Evolutionary conservation across 30 jellyfish, hydroid and myxozoan genomes (phyloP), one percentile per base, ranked within the genome.

Genomic region (Turritopsis rubra): DNA sequence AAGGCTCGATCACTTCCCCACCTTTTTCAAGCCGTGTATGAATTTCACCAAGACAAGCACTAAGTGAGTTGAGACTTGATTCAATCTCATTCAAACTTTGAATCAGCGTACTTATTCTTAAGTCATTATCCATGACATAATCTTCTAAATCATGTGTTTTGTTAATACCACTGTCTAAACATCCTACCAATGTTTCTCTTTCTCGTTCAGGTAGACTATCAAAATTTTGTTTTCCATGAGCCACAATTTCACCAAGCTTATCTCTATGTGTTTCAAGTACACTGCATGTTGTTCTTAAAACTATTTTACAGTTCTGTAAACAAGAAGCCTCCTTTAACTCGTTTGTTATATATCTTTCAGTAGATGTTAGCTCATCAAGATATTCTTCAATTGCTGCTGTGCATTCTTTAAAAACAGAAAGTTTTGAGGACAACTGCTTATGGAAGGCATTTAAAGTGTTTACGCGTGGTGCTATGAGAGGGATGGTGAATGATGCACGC

Each of bases 111-210:
- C 31, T 68, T 68, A 68, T 68, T 68, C 19, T 68, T 22, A 68
- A n/a, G 30, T 68, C 82, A 13, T 74, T 29, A 21, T 29, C 65
- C 41, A 29, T 74, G 53, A 74, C 24, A 71, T 26, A 29, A 29
- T 74, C 82, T 24, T 74, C 82, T 41, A 74, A 24, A 26, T 74
- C 60, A 29, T 74, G 65, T 21, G 65, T 74, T 74, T 29, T 22
- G 23, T 74, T 74, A 9, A 26, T 26, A 24, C 82, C 54, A 74
- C 65, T 7, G 9, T 74, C 82, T 0, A 74, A 29, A 29, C 82
- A 74, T 13, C 82, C 82, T 9, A 23, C 54, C 21, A 74, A 74
- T 21, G 82, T 74, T 29, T 29, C 65, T n/a, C 23, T 74, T 71
- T 74, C 65, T 74, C 41, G 28, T 21, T 26, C 60, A 26, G 82